Evolutionary conservation across 2,797 vertebrate genomes (phyloP).

Genomic region (Pseudocheirus occidentalis): DNA sequence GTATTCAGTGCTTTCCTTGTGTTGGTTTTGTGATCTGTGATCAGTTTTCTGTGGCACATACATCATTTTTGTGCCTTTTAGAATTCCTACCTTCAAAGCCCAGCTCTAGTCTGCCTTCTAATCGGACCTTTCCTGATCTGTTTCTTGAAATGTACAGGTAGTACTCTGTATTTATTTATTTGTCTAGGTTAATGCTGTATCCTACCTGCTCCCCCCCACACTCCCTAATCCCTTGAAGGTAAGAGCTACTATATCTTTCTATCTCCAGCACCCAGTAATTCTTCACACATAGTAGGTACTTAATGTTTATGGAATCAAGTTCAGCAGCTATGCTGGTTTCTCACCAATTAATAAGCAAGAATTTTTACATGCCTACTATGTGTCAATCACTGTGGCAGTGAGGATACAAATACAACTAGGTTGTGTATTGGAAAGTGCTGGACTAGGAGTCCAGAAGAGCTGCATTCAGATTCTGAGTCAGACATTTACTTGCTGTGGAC

Average conservation of each 20-base stretch:
- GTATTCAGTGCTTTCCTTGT: accelerated
- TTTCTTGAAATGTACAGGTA: background rate
- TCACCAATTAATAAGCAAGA: background rate
- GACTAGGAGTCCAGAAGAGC: background rate
- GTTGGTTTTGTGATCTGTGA: background rate
- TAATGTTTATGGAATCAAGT: background rate
- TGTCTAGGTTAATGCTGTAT: background rate
- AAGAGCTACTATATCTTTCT: background rate
- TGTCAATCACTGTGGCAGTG: background rate
- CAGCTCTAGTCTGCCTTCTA: background rate
- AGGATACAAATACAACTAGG: background rate
- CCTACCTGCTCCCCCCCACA: background rate
- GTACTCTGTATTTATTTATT: background rate
- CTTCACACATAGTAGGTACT: background rate
- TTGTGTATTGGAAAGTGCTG: background rate
- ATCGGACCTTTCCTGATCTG: background rate
- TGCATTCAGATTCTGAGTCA: background rate
- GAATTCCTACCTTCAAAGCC: background rate
- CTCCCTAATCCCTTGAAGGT: background rate
- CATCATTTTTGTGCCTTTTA: background rate
- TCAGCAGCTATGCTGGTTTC: background rate
- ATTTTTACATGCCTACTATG: background rate
- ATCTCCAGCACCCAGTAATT: background rate
- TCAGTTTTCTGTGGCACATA: background rate
- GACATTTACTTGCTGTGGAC: background rate